Evolutionary conservation across 1,140 invertebrate genomes (phyloP).

Genomic region (Carposina sasakii): DNA sequence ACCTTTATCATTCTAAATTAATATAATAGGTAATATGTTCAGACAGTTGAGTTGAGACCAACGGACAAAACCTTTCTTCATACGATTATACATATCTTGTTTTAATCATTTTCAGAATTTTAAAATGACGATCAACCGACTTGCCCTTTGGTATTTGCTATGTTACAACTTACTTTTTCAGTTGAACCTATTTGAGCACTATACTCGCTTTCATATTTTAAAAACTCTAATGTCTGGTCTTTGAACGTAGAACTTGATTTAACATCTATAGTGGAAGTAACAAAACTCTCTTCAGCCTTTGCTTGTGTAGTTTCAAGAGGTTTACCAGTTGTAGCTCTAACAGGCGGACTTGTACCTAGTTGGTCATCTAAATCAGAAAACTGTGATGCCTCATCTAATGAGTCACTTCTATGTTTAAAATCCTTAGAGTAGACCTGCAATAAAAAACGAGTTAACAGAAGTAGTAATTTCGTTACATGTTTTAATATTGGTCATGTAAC

Average conservation of each 20-base stretch:
- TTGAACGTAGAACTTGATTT: conserved; percentile 17
- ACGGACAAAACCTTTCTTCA: no score
- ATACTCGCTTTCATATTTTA: conserved; percentile 55
- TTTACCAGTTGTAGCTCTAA: conserved; percentile 39
- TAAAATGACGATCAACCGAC: no score
- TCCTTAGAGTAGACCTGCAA: conserved; percentile 57
- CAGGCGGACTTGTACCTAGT: conserved; percentile 59
- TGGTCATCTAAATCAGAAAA: conserved; percentile 72
- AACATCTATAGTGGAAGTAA: conserved; percentile 19
- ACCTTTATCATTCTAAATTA: no score
- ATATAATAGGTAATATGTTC: no score
- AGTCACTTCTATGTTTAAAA: conserved; percentile 68
- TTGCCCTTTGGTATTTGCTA: no score
- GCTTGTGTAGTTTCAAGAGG: conserved; percentile 18
- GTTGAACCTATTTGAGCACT: conserved; percentile 39
- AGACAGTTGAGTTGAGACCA: no score
- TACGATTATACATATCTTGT: no score
- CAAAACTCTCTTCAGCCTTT: conserved; percentile 28
- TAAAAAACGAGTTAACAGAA: no score
- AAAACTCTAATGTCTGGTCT: conserved; percentile 51
- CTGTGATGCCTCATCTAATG: conserved; percentile 69
- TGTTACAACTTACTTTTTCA: no score
- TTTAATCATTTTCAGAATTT: no score
- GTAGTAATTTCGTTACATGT: no score
- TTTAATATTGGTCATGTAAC: no score